phyloP scores from a whole-genome alignment of 2,113 vertebrate genomes.

The Xenus cinereus region DNA sequence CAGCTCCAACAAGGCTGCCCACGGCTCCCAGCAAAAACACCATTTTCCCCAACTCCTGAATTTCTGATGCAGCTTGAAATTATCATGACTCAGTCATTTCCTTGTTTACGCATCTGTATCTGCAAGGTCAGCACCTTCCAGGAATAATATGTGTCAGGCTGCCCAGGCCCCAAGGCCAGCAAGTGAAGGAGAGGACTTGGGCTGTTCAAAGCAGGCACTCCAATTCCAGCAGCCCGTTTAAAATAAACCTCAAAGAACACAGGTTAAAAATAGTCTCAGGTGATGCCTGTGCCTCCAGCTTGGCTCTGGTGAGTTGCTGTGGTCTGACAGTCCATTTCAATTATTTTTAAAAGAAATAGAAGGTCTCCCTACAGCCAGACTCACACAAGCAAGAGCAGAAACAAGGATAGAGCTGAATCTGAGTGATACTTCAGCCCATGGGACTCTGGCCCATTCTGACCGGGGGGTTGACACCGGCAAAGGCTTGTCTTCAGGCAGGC shows the following conservation, averaged over 20 bases:
- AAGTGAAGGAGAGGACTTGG: not conserved
- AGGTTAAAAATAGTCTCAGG: not conserved
- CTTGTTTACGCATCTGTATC: not conserved
- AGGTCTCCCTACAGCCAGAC: not conserved
- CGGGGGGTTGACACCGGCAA: not conserved
- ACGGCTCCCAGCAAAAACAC: not conserved
- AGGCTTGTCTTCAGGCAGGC: not conserved
- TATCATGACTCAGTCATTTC: not conserved
- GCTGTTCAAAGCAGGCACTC: not conserved
- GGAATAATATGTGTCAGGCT: not conserved
- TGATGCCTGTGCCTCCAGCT: not conserved
- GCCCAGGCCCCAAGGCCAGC: not conserved
- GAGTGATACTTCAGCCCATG: not conserved
- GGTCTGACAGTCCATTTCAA: not conserved
- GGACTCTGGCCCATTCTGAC: too few relatives aligned
- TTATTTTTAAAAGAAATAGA: not conserved
- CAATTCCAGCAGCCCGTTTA: not conserved
- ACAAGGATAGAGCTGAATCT: not conserved
- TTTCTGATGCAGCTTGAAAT: not conserved
- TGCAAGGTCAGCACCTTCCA: not conserved
- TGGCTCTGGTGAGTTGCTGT: not conserved
- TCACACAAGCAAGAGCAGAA: not conserved
- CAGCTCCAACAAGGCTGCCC: not conserved
- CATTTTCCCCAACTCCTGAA: not conserved
- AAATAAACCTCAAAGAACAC: not conserved